These are phyloP conservation scores for Amphiprion ocellaris DNA, from an alignment of 2,113 vertebrate genomes.

Conservation along the genomic window DNA sequence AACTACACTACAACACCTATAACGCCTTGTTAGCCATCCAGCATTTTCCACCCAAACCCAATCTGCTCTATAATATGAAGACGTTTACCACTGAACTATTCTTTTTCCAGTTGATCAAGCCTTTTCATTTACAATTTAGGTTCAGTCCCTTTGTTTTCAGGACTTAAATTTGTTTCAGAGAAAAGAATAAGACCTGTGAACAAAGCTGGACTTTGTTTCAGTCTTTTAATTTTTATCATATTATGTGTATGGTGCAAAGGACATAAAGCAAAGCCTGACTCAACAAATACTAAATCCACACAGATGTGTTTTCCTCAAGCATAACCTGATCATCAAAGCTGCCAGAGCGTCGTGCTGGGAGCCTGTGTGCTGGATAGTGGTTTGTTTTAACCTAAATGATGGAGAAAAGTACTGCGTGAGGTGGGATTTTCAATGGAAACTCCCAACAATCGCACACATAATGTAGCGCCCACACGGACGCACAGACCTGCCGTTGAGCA, in stretches of 20 bases:
- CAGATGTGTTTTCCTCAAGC: slow-evolving; percentile 33
- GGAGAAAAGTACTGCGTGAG: neutral
- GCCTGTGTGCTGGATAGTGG: neutral
- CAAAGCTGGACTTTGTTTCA: too few relatives aligned
- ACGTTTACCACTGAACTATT: too few relatives aligned
- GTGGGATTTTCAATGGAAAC: neutral
- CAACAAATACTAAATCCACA: slow-evolving; percentile 17
- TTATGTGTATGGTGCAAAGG: neutral
- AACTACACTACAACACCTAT: neutral
- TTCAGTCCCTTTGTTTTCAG: too few relatives aligned
- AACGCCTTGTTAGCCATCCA: too few relatives aligned
- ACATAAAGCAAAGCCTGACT: slow-evolving; percentile 29
- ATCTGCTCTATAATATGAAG: too few relatives aligned
- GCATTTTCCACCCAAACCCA: too few relatives aligned
- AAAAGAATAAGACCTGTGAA: too few relatives aligned
- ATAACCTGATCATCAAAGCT: slow-evolving; percentile 22
- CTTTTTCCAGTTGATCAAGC: too few relatives aligned
- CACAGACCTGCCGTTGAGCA: slow-evolving; percentile 97
- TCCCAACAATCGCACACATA: slow-evolving; percentile 10
- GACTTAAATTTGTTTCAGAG: too few relatives aligned
- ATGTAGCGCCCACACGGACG: slow-evolving; percentile 50
- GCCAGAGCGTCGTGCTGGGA: neutral
- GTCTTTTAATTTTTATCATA: neutral
- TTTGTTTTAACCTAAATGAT: neutral
- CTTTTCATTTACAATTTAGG: too few relatives aligned